Conservation (phyloP, 2,888 invertebrate genomes). For the Therioaphis trifolii region DNA sequence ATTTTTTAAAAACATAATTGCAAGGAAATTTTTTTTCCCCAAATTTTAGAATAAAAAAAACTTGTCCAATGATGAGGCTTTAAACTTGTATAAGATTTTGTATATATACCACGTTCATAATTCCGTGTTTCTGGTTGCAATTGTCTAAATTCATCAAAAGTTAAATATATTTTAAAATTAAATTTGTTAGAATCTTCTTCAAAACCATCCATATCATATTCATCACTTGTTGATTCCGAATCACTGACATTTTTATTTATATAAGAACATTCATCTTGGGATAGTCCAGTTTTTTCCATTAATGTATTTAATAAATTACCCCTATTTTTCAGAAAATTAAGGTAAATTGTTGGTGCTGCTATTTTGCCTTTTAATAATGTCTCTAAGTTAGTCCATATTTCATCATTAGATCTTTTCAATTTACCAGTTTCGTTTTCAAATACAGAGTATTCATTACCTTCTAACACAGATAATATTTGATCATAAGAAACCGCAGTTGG, state of each 20-base stretch:
- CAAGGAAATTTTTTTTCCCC: not conserved
- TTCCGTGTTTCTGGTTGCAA: not conserved
- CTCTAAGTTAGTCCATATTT: slow-evolving; percentile 1
- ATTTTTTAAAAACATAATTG: not conserved
- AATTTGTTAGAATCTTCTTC: slow-evolving; percentile 3
- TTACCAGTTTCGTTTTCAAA: not conserved
- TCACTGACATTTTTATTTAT: slow-evolving; percentile 2
- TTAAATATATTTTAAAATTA: slow-evolving; percentile 2
- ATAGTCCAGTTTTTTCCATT: not conserved
- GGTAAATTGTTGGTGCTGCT: not conserved
- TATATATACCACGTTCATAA: slow-evolving; percentile 16
- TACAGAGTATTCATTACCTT: slow-evolving; percentile 5
- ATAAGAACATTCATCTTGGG: not conserved
- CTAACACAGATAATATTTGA: slow-evolving; percentile 16
- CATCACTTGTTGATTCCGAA: not conserved
- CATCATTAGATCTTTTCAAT: slow-evolving; percentile 6
- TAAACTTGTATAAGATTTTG: not conserved
- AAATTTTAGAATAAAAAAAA: not conserved
- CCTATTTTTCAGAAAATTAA: slow-evolving; percentile 1
- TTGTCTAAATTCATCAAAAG: slow-evolving; percentile 1
- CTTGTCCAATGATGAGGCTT: not conserved
- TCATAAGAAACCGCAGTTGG: not conserved
- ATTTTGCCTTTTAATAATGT: not conserved
- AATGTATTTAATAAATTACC: not conserved
- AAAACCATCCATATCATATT: slow-evolving; percentile 13